A percentile compares a stretch with the other conserved stretches of the same genome.
phyloP scores from a whole-genome alignment of 2,113 vertebrate genomes.

The Baryphthengus martii region DNA sequence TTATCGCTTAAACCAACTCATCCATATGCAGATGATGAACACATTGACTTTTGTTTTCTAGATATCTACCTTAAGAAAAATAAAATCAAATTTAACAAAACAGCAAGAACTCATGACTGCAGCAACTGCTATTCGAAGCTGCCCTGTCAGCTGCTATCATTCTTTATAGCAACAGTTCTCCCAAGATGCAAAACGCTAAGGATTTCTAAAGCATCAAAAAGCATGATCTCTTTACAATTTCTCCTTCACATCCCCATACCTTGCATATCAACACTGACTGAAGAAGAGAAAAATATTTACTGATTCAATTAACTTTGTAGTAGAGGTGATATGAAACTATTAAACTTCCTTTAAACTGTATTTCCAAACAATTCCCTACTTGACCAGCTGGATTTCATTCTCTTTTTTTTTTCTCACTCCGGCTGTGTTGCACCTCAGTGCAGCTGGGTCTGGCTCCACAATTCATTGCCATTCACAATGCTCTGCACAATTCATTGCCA shows the following conservation, averaged over 20 bases:
- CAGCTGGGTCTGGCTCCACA: too few relatives aligned
- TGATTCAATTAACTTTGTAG: background rate
- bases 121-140: background rate
- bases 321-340: background rate
- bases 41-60: background rate
- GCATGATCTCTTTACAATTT: rapidly evolving
- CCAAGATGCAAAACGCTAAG: background rate
- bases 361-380: background rate
- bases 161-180: background rate
- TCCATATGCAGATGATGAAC: background rate
- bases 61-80: background rate
- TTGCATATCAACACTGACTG: background rate
- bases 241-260: background rate
- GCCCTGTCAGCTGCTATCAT: background rate
- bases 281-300: background rate
- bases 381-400: too few relatives aligned
- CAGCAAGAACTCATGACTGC: background rate
- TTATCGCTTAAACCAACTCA: background rate
- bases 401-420: too few relatives aligned
- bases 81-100: background rate
- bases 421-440: too few relatives aligned
- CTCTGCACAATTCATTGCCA: too few relatives aligned
- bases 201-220: background rate
- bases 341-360: background rate
- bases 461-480: too few relatives aligned